Base-by-base conservation (phyloP, 2,888 invertebrate species). In the Cataglyphis altisquamis region DNA sequence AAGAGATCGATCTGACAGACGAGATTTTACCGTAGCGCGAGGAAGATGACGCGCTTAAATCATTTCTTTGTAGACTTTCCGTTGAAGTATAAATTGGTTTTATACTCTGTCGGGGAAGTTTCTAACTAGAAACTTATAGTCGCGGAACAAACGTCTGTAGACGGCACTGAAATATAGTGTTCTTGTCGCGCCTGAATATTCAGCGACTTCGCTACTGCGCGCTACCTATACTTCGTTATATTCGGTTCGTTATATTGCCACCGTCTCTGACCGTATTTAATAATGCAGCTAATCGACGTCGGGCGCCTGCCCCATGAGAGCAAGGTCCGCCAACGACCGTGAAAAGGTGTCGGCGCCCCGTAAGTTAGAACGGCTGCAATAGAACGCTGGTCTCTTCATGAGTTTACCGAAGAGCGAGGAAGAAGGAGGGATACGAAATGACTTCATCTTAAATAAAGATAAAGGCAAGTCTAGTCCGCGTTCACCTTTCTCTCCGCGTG, bases 321-420 rank as follows among this genome's bases (percentile, higher is more conserved):
- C 77, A 80, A 84, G 80, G 55, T 77, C 68, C 64, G 72, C 82
- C 81, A 72, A 86, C 88, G 84, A 75, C 72, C 84, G 82, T 90
- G 89, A 87, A 89, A 88, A 88, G 81, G 81, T 85, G 86, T 87
- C 83, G 73, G 86, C 82, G 82, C 81, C 63, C 72, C 63, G 25
- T 80, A 68, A 70, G 78, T 70, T 48, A 72, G 45, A 32, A 21
- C 18, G 18, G n/a, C 15, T 45, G 48, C 21, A 8, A 48, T 80
- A 77, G 60, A 3, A 32, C 60, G 25, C 75, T 21, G 15, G 39
- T 74, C 25, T 25, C 41, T 75, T 72, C 63, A 52, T 29, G 36
- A 29, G 8, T 15, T 48, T 29, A n/a, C n/a, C n/a, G n/a, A 48
- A 25, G 25, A 21, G 57, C 57, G 21, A n/a, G 21, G 15, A 21